phyloP scores from a whole-genome alignment of 2,888 invertebrate species.

The Galeruca laticollis region DNA sequence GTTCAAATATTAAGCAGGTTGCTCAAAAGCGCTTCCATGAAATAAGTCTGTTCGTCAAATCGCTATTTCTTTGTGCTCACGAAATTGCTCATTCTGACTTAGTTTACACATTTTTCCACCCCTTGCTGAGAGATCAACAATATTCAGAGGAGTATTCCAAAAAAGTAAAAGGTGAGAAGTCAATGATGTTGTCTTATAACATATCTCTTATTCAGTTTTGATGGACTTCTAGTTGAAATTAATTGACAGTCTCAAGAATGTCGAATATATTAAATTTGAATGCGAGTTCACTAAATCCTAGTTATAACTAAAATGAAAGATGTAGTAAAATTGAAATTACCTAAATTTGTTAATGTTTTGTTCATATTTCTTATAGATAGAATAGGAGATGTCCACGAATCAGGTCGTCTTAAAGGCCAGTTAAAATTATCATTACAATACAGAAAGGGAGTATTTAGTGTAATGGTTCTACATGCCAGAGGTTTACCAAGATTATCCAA shows the following conservation, averaged over 20 bases:
- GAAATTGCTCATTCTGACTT: conserved; percentile 97
- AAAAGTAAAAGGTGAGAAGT: conserved; percentile 78
- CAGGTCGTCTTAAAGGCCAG: conserved; percentile 74
- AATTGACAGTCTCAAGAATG: too few relatives aligned
- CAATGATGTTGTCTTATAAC: too few relatives aligned
- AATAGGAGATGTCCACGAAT: conserved; percentile 55
- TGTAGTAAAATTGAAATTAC: not conserved
- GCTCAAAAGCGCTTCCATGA: conserved; percentile 93
- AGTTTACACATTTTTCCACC: conserved; percentile 99
- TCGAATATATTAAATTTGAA: too few relatives aligned
- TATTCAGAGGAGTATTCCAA: conserved; percentile 84
- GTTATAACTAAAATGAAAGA: not conserved
- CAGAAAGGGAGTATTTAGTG: conserved; percentile 78
- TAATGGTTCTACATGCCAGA: conserved; percentile 92
- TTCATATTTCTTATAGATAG: conserved; percentile 58
- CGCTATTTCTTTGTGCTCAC: conserved; percentile 87
- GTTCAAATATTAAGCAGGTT: conserved; percentile 94
- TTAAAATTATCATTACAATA: conserved; percentile 84
- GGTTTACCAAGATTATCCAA: conserved; percentile 84
- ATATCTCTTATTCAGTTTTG: not conserved
- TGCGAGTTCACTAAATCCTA: too few relatives aligned
- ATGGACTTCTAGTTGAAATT: conserved; percentile 21
- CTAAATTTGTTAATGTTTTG: conserved; percentile 15
- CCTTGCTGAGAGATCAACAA: conserved; percentile 92
- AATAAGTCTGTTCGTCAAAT: conserved; percentile 88